Conservation (phyloP, 2,113 vertebrate species). For the Edolisoma coerulescens region DNA sequence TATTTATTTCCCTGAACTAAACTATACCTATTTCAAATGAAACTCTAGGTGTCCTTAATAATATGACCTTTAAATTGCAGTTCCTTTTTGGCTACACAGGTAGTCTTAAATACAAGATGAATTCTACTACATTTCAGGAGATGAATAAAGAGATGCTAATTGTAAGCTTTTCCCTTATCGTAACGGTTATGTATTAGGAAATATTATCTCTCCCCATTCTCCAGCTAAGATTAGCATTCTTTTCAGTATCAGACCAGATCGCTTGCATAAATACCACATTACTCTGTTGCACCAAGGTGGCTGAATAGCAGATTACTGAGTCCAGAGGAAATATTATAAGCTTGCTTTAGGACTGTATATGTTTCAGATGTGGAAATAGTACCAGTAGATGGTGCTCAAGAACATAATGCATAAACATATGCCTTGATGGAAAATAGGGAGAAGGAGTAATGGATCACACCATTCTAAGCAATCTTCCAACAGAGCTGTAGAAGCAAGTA, state of each 20-base stretch:
- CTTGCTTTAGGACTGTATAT: background rate
- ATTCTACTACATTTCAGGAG: background rate
- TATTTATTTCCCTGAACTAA: conserved; percentile 44
- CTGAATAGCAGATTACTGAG: background rate
- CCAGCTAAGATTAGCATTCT: background rate
- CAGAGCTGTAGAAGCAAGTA: background rate
- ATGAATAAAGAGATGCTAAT: background rate
- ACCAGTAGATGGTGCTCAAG: conserved; percentile 62
- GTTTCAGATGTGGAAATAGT: background rate
- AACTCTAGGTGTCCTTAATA: conserved; percentile 8
- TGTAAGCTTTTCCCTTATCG: background rate
- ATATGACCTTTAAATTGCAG: background rate
- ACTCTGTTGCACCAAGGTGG: background rate
- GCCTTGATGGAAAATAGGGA: background rate
- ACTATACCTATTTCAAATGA: background rate
- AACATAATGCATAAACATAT: conserved; percentile 1
- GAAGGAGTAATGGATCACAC: background rate
- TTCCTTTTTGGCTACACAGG: background rate
- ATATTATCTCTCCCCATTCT: background rate
- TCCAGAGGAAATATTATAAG: background rate
- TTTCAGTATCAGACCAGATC: background rate
- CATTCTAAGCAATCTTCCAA: background rate
- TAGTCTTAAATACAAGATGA: background rate
- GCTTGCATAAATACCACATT: background rate
- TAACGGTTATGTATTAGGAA: background rate